A percentile compares a stretch with the other conserved stretches of the same genome.
Conservation (phyloP, 2,797 vertebrate genomes). For the Acestrorhynchus altus region DNA sequence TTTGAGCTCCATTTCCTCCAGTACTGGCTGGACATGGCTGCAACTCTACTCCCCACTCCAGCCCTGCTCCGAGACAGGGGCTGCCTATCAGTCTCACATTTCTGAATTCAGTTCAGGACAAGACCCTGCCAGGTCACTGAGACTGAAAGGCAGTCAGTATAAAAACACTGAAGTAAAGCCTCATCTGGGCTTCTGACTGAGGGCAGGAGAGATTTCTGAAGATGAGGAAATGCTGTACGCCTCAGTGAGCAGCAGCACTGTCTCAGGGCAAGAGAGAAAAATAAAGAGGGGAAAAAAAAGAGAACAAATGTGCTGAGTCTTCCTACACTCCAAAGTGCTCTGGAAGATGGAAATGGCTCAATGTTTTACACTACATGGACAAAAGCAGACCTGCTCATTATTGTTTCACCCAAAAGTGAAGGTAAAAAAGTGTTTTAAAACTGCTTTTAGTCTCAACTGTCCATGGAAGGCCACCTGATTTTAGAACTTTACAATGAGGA, state of each 20-base stretch:
- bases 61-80: not conserved
- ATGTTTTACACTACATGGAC: no score
- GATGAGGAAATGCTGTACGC: not conserved
- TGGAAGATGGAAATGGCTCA: no score
- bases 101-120: not conserved
- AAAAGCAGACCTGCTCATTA: no score
- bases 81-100: not conserved
- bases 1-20: not conserved
- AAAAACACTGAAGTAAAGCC: not conserved
- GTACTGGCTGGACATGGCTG: not conserved
- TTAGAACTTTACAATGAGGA: no score
- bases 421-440: no score
- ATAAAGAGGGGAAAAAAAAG: not conserved
- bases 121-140: not conserved
- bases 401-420: no score
- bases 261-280: not conserved
- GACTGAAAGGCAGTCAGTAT: not conserved
- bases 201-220: not conserved
- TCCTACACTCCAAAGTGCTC: no score
- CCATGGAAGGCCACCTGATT: no score
- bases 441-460: no score
- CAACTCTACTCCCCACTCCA: not conserved
- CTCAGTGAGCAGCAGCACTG: not conserved
- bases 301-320: not conserved
- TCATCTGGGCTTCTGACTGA: conserved; percentile 1